Evolutionary conservation across 2,113 vertebrate genomes (phyloP).

Genomic region (Sialia sialis): DNA sequence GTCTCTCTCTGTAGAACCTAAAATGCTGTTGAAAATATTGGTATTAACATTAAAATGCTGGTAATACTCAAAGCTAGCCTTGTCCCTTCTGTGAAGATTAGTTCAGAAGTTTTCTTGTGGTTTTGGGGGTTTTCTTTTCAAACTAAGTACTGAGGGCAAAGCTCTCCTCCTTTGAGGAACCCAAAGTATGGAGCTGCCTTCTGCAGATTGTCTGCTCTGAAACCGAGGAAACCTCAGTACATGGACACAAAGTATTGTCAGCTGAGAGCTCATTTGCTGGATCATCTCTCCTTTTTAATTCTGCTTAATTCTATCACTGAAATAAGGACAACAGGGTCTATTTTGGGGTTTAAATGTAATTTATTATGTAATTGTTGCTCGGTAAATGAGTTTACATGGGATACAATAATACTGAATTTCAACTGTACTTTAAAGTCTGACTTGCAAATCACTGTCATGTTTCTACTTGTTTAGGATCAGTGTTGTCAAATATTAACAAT

Average conservation of each 20-base stretch:
- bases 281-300: not conserved
- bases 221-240: not conserved
- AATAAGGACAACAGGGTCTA: not conserved
- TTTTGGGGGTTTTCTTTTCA: not conserved
- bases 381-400: not conserved
- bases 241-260: not conserved
- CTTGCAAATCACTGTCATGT: not conserved
- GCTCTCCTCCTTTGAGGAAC: not conserved
- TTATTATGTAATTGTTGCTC: not conserved
- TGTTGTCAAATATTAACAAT: conserved; percentile 24
- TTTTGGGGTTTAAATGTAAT: conserved; percentile 7
- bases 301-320: not conserved
- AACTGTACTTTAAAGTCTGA: not conserved
- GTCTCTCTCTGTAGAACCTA: not conserved
- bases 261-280: not conserved
- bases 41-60: not conserved
- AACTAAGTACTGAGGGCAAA: not conserved
- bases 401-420: not conserved
- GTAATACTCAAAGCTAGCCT: not conserved
- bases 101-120: not conserved
- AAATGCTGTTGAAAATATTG: not conserved
- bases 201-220: not conserved
- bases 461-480: not conserved
- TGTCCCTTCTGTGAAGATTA: not conserved
- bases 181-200: not conserved